These are phyloP conservation scores for Panthera uncia DNA, from an alignment of 2,113 vertebrate species.

Conservation along the genomic window DNA sequence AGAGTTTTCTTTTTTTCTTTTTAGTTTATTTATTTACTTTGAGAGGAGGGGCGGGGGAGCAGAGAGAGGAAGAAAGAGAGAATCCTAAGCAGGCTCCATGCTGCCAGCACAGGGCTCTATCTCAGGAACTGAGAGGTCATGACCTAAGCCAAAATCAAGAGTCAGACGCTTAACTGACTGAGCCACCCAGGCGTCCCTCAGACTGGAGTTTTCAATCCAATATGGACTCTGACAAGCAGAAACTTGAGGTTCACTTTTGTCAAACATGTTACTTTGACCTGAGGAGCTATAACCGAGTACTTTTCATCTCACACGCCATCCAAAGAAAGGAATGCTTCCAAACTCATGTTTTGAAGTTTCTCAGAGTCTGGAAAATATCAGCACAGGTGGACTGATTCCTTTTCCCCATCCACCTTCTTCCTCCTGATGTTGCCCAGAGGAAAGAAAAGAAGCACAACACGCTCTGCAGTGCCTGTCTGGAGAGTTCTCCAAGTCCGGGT, in stretches of 20 bases:
- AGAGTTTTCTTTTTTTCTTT: neutral
- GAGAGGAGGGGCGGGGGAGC: too few species aligned
- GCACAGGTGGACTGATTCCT: neutral
- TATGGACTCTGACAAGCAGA: neutral
- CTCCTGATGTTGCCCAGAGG: neutral
- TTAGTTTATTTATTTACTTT: too few species aligned
- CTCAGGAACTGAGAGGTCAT: too few species aligned
- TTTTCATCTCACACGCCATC: neutral
- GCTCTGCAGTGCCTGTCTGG: neutral
- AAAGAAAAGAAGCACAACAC: neutral
- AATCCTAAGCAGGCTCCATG: too few species aligned
- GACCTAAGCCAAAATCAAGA: too few species aligned
- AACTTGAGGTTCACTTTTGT: neutral
- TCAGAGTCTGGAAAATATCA: neutral
- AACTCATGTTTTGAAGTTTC: neutral
- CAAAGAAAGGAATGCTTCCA: slow-evolving; percentile 15
- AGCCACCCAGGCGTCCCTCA: neutral
- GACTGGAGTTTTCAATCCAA: neutral
- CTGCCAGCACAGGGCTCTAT: too few species aligned
- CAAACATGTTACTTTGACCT: neutral
- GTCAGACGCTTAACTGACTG: too few species aligned
- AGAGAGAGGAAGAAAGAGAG: too few species aligned
- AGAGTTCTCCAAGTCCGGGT: neutral
- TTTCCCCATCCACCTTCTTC: neutral
- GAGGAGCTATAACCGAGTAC: neutral